A percentile compares a stretch with the other conserved stretches of the same genome.
These are phyloP conservation scores for Drosophila meridiana DNA, from an alignment of 2,888 invertebrate species.

Conservation along the genomic window DNA sequence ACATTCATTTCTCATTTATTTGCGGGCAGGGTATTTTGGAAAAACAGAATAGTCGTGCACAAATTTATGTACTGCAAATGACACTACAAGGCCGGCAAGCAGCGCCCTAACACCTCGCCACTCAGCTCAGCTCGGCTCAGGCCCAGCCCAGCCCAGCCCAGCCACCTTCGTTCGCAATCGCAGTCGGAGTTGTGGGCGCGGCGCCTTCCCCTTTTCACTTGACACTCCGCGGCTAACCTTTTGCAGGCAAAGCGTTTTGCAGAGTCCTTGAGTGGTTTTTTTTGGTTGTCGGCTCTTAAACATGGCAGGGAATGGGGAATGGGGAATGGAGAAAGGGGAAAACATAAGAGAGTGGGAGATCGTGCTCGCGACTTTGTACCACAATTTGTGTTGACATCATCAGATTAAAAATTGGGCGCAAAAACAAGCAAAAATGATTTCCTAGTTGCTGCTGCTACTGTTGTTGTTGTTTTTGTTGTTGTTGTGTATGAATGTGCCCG, in stretches of 20 bases:
- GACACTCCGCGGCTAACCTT: constrained; percentile 75
- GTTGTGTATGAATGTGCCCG: constrained; percentile 11
- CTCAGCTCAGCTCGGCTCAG: neutral
- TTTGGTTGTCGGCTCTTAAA: constrained; percentile 50
- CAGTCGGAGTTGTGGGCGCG: constrained; percentile 43
- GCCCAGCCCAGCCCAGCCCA: neutral
- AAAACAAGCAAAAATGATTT: constrained; percentile 74
- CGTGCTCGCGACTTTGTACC: constrained; percentile 55
- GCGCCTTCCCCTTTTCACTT: constrained; percentile 56
- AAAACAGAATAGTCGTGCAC: constrained; percentile 16
- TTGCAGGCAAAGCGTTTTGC: constrained; percentile 75
- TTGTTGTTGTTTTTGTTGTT: constrained; percentile 30
- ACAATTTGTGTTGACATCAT: constrained; percentile 81
- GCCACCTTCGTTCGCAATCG: constrained; percentile 14
- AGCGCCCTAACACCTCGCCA: constrained; percentile 18
- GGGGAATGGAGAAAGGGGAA: neutral
- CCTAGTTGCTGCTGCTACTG: constrained; percentile 48
- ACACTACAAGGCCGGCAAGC: constrained; percentile 73
- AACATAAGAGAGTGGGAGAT: neutral
- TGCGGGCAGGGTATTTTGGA: constrained; percentile 25
- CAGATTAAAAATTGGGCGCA: constrained; percentile 79
- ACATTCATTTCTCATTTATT: neutral
- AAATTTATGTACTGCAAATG: constrained; percentile 75
- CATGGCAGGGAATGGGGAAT: neutral
- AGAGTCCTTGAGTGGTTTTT: constrained; percentile 75